phyloP scores from a whole-genome alignment of 2,113 vertebrate genomes.

The Melospiza georgiana region DNA sequence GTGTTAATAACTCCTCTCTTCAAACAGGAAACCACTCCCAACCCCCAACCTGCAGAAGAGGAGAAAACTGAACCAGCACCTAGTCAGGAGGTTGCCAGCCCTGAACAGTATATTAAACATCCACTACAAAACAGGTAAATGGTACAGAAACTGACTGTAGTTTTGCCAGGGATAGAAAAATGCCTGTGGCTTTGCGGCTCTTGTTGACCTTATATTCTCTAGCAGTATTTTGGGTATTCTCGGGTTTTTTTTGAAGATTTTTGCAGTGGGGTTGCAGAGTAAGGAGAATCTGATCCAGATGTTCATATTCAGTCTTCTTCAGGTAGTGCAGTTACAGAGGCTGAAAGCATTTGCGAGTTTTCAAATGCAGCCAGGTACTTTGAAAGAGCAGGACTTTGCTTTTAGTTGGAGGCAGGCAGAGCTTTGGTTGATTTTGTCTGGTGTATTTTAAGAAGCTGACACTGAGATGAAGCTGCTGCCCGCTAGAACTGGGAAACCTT shows the following conservation, averaged over 20 bases:
- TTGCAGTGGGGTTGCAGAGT: background rate
- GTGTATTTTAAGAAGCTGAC: background rate
- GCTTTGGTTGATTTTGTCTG: background rate
- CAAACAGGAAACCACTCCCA: constrained; percentile 84
- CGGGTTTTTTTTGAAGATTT: background rate
- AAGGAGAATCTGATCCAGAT: background rate
- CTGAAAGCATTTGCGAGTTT: background rate
- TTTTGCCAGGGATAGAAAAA: background rate
- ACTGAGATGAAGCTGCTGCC: background rate
- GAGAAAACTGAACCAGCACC: constrained; percentile 80
- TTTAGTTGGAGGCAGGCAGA: background rate
- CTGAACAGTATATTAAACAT: constrained; percentile 94
- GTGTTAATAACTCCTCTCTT: constrained; percentile 16
- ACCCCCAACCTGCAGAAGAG: constrained; percentile 84
- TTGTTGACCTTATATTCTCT: background rate
- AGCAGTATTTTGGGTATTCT: background rate
- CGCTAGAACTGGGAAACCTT: background rate
- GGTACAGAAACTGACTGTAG: background rate
- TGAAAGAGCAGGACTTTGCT: background rate
- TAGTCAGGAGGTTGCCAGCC: constrained; percentile 84
- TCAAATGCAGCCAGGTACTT: background rate
- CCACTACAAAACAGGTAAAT: constrained; percentile 94
- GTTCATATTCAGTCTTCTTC: background rate
- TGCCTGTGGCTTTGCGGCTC: background rate
- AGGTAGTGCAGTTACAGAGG: background rate